Base-by-base conservation (phyloP, 2,888 invertebrate genomes). In the Epistrophe grossulariae region DNA sequence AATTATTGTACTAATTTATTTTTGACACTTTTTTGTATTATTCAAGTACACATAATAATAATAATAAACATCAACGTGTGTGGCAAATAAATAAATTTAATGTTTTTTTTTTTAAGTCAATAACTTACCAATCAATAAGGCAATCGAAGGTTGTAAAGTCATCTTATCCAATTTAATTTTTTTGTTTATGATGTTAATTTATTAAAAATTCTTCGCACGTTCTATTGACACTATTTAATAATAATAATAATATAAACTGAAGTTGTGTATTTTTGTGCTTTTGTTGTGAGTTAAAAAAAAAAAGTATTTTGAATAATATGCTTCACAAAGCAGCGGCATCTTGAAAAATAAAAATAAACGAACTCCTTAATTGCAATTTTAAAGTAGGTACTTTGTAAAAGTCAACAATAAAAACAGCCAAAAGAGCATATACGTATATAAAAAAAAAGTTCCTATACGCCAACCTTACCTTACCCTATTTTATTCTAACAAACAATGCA, bases 121-220 rank as follows among this genome's bases (percentile, higher is more conserved):
- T 68, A 79, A 85, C 85, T 85, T 85, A 85, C 85, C 82, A 66
- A 85, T 82, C 64, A 85, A 82, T 66, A 82, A 82, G 78, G 85
- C 81, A 82, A 85, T 85, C 82, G 85, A 78, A 62, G 81, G 70
- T 52, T 85, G 78, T 28, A 82, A 82, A 64, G 82, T 82, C 85
- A 85, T 85, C 50, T 64, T 78, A 64, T 78, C 74, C 70, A 76
- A 45, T 74, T 45, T 52, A 40, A n/a, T n/a, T n/a, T 50, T 43
- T 48, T 72, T 57, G 38, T 24, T 62, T 19, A 70, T 43, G 55
- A 72, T 73, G 48, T 43, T 72, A 62, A 28, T 59, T 71, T 60
- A 52, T 48, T 15, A 11, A 48, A n/a, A 59, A 80, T 48, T 84
- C 66, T 55, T 48, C 9, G 38, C 68, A 62, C 72, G 68, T 68